phyloP scores from a whole-genome alignment of 1,140 invertebrate species.

The Drosophila asahinai region DNA sequence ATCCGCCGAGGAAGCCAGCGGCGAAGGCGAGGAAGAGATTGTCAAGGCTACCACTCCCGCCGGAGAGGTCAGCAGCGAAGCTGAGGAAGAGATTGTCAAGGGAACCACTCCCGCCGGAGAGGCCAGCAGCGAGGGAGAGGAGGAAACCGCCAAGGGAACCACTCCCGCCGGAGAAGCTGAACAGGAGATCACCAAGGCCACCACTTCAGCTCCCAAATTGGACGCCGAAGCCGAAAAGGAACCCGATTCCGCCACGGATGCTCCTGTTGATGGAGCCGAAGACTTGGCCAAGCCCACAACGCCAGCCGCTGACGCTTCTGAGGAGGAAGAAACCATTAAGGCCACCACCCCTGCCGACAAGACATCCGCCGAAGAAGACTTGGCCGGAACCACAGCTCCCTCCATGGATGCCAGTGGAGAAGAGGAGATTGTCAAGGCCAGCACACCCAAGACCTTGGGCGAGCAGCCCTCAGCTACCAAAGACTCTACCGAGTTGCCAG shows the following conservation, averaged over 20 bases:
- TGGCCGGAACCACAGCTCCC: constrained; percentile 24
- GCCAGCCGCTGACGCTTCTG: constrained; percentile 5
- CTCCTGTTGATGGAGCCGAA: constrained; percentile 17
- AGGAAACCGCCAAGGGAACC: constrained; percentile 1
- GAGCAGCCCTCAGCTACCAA: constrained; percentile 24
- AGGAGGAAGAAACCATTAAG: constrained; percentile 36
- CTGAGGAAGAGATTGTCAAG: constrained; percentile 5
- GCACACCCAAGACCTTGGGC: constrained; percentile 54
- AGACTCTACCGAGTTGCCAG: constrained; percentile 43
- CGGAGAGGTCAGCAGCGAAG: constrained; percentile 5
- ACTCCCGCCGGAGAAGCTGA: constrained; percentile 16
- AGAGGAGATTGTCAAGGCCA: constrained; percentile 43
- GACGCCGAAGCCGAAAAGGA: constrained; percentile 19
- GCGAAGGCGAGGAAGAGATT: constrained; percentile 5
- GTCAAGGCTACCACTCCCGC: constrained; percentile 21
- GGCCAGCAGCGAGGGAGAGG: constrained; percentile 1
- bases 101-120: constrained; percentile 15
- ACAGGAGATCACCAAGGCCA: constrained; percentile 12
- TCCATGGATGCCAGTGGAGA: constrained; percentile 22
- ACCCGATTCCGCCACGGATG: constrained; percentile 3
- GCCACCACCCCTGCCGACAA: constrained; percentile 39
- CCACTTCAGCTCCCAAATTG: constrained; percentile 19
- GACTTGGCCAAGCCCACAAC: constrained; percentile 19
- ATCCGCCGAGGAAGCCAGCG: constrained; percentile 36
- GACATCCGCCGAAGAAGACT: constrained; percentile 6